Conservation (phyloP, 1,140 invertebrate genomes). For the Drosophila kepulauana region DNA sequence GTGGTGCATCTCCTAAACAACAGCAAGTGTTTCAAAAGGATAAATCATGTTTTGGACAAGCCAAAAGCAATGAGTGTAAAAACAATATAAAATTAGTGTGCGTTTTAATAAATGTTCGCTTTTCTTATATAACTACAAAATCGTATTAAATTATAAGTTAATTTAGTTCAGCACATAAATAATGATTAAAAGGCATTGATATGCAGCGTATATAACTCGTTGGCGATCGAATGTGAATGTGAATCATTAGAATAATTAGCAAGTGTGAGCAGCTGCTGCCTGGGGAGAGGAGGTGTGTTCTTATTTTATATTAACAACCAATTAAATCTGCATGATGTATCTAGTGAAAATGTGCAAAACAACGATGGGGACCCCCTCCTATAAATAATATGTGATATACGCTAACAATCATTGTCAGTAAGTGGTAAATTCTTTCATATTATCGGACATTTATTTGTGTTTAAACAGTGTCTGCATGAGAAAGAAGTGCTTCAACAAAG, state of each 20-base stretch:
- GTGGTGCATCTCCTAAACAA: constrained; percentile 72
- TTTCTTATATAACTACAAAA: neutral
- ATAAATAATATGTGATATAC: neutral
- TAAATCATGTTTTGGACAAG: constrained; percentile 1
- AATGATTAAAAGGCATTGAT: neutral
- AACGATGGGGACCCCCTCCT: neutral
- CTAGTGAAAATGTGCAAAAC: neutral
- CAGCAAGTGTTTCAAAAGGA: constrained; percentile 1
- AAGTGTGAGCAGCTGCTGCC: constrained; percentile 1
- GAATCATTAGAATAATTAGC: constrained; percentile 11
- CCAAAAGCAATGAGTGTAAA: neutral
- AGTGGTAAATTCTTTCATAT: neutral
- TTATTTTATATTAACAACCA: constrained; percentile 3
- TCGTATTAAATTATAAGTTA: constrained; percentile 6
- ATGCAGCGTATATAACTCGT: neutral
- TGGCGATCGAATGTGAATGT: constrained; percentile 5
- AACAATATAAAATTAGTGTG: constrained; percentile 24
- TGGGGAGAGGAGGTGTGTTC: constrained; percentile 3
- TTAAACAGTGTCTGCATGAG: constrained; percentile 3
- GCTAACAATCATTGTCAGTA: neutral
- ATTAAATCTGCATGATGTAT: neutral
- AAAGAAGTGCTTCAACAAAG: constrained; percentile 6
- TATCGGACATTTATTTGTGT: constrained; percentile 8
- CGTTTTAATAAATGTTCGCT: neutral
- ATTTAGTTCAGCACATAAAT: neutral